phyloP scores from a whole-genome alignment of 2,797 vertebrate genomes.

The Peromyscus eremicus region DNA sequence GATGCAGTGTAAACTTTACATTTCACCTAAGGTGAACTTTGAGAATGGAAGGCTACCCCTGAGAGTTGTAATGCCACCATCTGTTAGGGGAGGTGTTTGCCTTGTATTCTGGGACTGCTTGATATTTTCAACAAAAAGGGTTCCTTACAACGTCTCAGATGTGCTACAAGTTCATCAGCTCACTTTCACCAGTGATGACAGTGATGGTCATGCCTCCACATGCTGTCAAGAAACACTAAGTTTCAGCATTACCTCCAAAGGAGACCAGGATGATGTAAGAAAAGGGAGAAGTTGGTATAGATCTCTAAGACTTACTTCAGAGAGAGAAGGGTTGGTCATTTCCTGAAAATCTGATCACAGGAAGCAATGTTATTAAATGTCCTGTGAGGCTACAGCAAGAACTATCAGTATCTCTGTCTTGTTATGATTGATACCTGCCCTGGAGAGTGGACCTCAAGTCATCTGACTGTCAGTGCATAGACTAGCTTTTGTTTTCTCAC shows the following conservation, averaged over 20 bases:
- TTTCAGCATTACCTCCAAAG: constrained; percentile 78
- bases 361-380: not conserved
- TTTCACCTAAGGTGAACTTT: not conserved
- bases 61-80: not conserved
- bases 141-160: constrained; percentile 80
- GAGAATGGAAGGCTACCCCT: constrained; percentile 44
- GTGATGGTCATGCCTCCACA: constrained; percentile 80
- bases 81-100: constrained; percentile 75
- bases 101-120: constrained; percentile 79
- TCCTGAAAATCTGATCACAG: not conserved
- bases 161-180: constrained; percentile 80
- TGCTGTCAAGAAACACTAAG: constrained; percentile 73
- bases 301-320: not conserved
- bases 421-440: not conserved
- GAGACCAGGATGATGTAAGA: not conserved
- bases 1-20: not conserved
- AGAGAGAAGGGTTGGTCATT: not conserved
- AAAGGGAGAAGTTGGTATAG: not conserved
- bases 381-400: not conserved
- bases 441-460: too few species aligned
- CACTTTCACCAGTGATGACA: constrained; percentile 53
- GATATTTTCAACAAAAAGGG: constrained; percentile 84
- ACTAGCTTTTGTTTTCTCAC: not conserved
- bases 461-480: too few species aligned
- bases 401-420: not conserved